Evolutionary conservation across 2,113 vertebrate genomes (phyloP).

Genomic region (Chauna torquata): DNA sequence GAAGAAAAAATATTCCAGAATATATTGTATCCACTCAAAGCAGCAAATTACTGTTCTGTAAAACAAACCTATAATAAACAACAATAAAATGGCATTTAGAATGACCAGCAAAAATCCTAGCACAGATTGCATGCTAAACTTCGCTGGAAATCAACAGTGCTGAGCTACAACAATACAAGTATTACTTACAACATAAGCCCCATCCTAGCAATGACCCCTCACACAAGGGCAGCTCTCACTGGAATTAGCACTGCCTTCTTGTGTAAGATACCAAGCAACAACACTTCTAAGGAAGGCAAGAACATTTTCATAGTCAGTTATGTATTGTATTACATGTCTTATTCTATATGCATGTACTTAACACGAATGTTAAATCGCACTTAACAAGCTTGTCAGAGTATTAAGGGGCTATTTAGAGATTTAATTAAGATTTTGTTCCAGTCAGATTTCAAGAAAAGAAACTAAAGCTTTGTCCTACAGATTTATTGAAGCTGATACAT

Average conservation of each 20-base stretch:
- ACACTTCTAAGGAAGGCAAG: neutral
- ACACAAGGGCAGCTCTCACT: neutral
- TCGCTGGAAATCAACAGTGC: neutral
- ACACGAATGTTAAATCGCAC: constrained; percentile 14
- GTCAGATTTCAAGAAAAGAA: neutral
- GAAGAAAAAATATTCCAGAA: neutral
- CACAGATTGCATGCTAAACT: neutral
- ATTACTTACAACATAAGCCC: neutral
- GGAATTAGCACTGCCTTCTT: neutral
- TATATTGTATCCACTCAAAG: neutral
- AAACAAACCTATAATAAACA: neutral
- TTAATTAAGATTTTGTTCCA: constrained; percentile 41
- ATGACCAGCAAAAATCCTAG: neutral
- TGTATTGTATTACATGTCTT: neutral
- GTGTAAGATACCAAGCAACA: neutral
- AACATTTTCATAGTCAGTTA: neutral
- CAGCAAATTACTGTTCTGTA: neutral
- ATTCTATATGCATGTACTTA: neutral
- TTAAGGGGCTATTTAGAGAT: constrained; percentile 47
- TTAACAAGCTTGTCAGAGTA: constrained; percentile 42
- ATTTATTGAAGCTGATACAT: neutral
- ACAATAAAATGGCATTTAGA: neutral
- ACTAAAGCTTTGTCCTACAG: neutral
- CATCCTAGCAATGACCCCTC: neutral
- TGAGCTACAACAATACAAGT: neutral